phyloP scores from a whole-genome alignment of 2,113 vertebrate species.

The Menidia beryllina region DNA sequence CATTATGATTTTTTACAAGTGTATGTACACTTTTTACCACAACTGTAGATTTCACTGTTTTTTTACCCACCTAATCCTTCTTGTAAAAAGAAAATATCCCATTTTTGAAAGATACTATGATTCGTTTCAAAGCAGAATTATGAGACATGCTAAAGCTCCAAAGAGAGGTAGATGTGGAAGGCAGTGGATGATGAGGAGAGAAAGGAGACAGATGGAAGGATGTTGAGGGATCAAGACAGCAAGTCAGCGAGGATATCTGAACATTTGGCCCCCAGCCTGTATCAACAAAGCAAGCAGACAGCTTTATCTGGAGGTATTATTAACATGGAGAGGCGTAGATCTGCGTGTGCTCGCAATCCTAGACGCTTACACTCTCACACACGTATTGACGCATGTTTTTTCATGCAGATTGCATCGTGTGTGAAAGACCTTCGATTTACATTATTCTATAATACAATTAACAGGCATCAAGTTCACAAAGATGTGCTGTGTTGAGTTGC shows the following conservation, averaged over 20 bases:
- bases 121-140: slow-evolving; percentile 21
- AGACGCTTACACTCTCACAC: slow-evolving; percentile 13
- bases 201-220: slow-evolving; percentile 66
- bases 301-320: slow-evolving; percentile 79
- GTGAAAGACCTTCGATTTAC: too few species aligned
- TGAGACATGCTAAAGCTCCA: slow-evolving; percentile 22
- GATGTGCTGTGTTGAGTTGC: too few species aligned
- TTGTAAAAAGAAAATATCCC: slow-evolving; percentile 14
- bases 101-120: slow-evolving; percentile 1
- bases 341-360: slow-evolving; percentile 17
- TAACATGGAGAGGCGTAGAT: slow-evolving; percentile 71
- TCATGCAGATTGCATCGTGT: too few species aligned
- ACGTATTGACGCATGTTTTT: slow-evolving; percentile 16
- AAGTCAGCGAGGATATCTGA: slow-evolving; percentile 70
- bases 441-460: too few species aligned
- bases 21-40: too few species aligned
- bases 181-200: slow-evolving; percentile 40
- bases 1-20: too few species aligned
- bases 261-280: slow-evolving; percentile 73
- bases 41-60: slow-evolving; percentile 6
- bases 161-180: slow-evolving; percentile 31
- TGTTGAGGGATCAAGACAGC: slow-evolving; percentile 64
- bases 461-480: too few species aligned
- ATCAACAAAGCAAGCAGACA: slow-evolving; percentile 78
- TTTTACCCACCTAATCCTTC: background rate